These are phyloP conservation scores for Callaeas wilsoni DNA, from an alignment of 2,113 vertebrate genomes.

Conservation along the genomic window DNA sequence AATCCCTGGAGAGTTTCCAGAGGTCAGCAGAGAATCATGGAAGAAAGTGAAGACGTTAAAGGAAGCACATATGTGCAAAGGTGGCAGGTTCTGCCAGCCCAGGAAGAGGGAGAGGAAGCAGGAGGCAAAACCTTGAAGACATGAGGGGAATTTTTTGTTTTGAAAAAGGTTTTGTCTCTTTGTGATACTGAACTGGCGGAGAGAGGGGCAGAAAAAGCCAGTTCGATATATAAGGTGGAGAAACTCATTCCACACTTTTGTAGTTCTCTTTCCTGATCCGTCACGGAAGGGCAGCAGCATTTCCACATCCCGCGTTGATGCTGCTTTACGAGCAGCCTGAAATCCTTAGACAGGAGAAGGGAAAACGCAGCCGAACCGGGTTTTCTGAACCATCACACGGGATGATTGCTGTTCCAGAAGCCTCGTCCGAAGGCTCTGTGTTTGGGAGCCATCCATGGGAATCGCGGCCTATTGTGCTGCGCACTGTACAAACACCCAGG, in stretches of 20 bases:
- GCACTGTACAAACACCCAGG: not conserved
- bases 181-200: not conserved
- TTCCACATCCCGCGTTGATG: not conserved
- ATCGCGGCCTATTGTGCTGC: accelerated
- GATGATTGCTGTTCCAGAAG: not conserved
- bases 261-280: not conserved
- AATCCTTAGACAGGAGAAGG: not conserved
- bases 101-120: not conserved
- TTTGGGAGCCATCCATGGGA: not conserved
- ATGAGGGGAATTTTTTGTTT: not conserved
- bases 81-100: not conserved
- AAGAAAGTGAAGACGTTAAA: not conserved
- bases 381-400: not conserved
- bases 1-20: not conserved
- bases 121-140: not conserved
- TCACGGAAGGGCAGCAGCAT: not conserved
- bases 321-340: not conserved
- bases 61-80: not conserved
- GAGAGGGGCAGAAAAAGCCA: accelerated
- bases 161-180: not conserved
- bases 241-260: not conserved
- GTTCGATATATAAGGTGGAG: not conserved
- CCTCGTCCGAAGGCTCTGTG: not conserved
- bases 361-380: accelerated
- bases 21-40: not conserved